Percentiles rank a stretch among this genome's conserved stretches.
Evolutionary conservation across 35 echinoderm and acorn worm genomes (phyloP).

Genomic region (Apostichopus japonicus): DNA sequence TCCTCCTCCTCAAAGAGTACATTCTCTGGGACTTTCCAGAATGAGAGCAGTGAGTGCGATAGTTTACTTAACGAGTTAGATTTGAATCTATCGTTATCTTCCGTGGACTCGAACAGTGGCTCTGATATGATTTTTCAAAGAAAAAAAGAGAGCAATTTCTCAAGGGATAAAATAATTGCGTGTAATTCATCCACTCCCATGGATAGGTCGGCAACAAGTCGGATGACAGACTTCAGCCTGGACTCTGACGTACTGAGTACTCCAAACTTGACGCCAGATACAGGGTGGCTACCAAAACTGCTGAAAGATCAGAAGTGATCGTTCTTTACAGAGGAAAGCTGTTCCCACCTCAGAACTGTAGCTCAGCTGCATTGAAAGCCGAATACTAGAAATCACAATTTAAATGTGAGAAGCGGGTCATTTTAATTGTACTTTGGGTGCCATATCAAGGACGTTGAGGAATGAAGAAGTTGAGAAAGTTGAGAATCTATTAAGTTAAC

Average conservation of each 20-base stretch:
- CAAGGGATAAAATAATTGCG: not conserved
- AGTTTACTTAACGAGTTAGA: conserved; percentile 1
- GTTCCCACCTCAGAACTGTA: too few relatives aligned
- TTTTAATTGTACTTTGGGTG: too few relatives aligned
- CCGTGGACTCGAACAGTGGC: not conserved
- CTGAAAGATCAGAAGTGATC: too few relatives aligned
- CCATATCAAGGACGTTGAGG: too few relatives aligned
- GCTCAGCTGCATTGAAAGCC: too few relatives aligned
- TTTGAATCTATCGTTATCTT: not conserved
- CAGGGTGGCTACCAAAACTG: too few relatives aligned
- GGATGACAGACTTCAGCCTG: not conserved
- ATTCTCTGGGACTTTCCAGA: not conserved
- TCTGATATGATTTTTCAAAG: not conserved
- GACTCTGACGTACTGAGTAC: not conserved
- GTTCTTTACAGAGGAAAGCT: not conserved
- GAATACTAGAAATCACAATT: too few relatives aligned
- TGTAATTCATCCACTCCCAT: not conserved
- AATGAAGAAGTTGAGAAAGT: too few relatives aligned
- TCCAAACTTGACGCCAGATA: not conserved
- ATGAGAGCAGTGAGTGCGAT: not conserved
- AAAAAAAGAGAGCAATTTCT: too few relatives aligned
- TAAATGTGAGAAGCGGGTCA: too few relatives aligned
- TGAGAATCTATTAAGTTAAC: too few relatives aligned
- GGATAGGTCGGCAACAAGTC: not conserved
- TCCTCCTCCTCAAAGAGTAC: not conserved